Conservation (phyloP, 2,888 invertebrate species). For the Orthonevra nobilis region DNA sequence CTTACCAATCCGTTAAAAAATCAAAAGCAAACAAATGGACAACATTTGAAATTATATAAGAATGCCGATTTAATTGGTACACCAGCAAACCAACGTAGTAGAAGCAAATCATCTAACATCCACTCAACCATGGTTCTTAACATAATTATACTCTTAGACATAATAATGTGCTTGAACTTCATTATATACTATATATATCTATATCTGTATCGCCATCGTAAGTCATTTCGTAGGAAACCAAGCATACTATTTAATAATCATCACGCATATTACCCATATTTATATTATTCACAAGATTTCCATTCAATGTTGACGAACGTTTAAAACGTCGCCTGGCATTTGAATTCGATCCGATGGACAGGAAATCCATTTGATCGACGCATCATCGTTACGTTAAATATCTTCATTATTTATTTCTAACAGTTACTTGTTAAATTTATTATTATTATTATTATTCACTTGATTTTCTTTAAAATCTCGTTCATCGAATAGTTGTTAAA, state of each 20-base stretch:
- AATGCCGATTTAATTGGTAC: slow-evolving; percentile 72
- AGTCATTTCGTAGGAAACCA: slow-evolving; percentile 80
- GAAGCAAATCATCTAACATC: slow-evolving; percentile 65
- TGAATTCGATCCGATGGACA: slow-evolving; percentile 11
- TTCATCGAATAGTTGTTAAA: slow-evolving; percentile 34
- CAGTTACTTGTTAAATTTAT: slow-evolving; percentile 31
- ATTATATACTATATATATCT: slow-evolving; percentile 78
- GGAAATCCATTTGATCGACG: too few relatives aligned
- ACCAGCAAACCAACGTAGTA: slow-evolving; percentile 34
- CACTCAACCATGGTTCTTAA: slow-evolving; percentile 61
- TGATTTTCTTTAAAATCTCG: slow-evolving; percentile 21
- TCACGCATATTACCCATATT: slow-evolving; percentile 41
- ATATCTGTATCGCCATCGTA: slow-evolving; percentile 79
- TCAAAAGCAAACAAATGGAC: slow-evolving; percentile 61
- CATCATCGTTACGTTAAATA: background rate
- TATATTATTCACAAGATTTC: slow-evolving; percentile 36
- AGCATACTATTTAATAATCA: slow-evolving; percentile 61
- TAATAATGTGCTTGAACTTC: slow-evolving; percentile 74
- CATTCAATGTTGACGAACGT: slow-evolving; percentile 21
- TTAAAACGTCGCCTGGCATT: slow-evolving; percentile 14
- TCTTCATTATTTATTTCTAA: background rate
- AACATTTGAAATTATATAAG: slow-evolving; percentile 51
- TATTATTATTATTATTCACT: too few relatives aligned
- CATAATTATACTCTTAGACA: slow-evolving; percentile 68
- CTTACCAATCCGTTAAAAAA: slow-evolving; percentile 70